Evolutionary conservation across 2,113 vertebrate species (phyloP), one percentile per base, ranked within the genome.

Genomic region (Hippopotamus amphibius): DNA sequence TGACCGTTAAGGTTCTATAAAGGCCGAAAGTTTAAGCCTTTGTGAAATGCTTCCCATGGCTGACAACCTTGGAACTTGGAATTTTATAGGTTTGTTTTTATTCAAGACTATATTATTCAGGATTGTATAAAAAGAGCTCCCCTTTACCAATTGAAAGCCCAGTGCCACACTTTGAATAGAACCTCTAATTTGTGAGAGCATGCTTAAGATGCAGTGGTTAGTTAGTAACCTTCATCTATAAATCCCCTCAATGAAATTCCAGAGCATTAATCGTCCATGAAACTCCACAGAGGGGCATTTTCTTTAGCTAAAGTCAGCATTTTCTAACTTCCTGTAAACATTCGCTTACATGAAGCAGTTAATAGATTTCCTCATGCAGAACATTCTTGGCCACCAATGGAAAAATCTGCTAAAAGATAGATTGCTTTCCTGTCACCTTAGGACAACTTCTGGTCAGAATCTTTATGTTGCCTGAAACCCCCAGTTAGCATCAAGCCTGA

Each of bases 291-390:
- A 98, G 26, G 88, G 89, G 63, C 89, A 95, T 98, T 99, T 98
- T 97, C 88, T 95, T 97, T 96, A 95, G 97, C 96, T 97, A 95
- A 93, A 96, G 82, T 98, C 98, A 98, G 98, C 97, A 98, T 97
- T 98, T 99, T 98, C 96, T 98, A 96, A 91, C 90, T 97, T 98
- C 91, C 95, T 98, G 96, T 98, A 98, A 98, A 98, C 98, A 98
- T 74, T 97, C 72, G 7, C 90, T 98, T 97, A 97, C 97, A 97
- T 98, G 98, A 98, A 98, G 96, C 96, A 92, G 46, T 98, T 98
- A 98, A 98, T 98, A 97, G 95, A 92, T 82, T 98, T 98, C 94
- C 77, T 99, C 98, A 98, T 98, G 98, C 98, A 98, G 98, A 98
- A 98, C 98, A 98, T 98, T 98, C 96, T 98, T 98, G 97, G 97